These are phyloP conservation scores for Athene noctua DNA, from an alignment of 2,113 vertebrate species.

Conservation along the genomic window DNA sequence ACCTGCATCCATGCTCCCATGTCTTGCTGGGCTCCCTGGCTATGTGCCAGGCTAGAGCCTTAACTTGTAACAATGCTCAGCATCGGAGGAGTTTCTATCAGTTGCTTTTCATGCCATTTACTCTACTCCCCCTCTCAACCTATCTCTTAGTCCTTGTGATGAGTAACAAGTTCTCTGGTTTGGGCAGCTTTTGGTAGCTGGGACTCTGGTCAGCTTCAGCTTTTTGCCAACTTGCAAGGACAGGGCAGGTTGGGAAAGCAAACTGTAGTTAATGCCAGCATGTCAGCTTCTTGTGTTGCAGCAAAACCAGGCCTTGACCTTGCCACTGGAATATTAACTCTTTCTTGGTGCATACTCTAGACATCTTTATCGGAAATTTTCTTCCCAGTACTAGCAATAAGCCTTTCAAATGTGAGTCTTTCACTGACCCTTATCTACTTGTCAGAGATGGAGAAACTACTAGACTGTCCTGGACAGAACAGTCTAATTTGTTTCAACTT, in stretches of 20 bases:
- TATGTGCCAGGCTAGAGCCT: background rate
- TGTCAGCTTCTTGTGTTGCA: background rate
- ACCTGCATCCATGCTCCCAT: background rate
- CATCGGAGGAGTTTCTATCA: background rate
- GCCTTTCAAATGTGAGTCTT: background rate
- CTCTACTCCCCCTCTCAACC: background rate
- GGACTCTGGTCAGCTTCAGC: background rate
- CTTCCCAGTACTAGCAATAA: background rate
- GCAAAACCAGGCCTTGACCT: background rate
- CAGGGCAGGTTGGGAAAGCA: slow-evolving; percentile 28
- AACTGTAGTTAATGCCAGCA: background rate
- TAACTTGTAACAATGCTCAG: background rate
- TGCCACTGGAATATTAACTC: background rate
- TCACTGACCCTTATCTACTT: background rate
- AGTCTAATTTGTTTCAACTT: background rate
- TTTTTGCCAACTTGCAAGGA: slow-evolving; percentile 12
- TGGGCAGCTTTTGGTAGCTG: slow-evolving; percentile 12
- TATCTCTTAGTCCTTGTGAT: background rate
- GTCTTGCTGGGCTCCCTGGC: background rate
- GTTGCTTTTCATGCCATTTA: background rate
- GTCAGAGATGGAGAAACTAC: background rate
- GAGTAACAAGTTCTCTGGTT: background rate
- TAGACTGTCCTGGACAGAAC: background rate
- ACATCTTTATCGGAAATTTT: background rate
- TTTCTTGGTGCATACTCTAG: background rate